These are phyloP conservation scores for Volucella bombylans DNA, from an alignment of 2,888 invertebrate species.

Conservation along the genomic window DNA sequence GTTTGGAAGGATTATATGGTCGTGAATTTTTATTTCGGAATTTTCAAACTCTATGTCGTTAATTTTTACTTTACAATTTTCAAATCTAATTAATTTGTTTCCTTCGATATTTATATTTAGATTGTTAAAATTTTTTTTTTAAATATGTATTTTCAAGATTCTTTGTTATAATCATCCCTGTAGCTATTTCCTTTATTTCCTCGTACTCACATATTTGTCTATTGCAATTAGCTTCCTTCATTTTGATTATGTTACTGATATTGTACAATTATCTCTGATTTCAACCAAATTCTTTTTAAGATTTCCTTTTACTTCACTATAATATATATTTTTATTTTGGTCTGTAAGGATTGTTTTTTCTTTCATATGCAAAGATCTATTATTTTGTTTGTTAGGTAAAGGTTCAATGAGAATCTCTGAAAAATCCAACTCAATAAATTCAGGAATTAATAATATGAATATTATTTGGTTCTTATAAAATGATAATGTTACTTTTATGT, in stretches of 20 bases:
- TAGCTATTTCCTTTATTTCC: slow-evolving; percentile 17
- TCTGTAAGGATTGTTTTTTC: slow-evolving; percentile 34
- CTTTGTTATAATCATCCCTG: slow-evolving; percentile 11
- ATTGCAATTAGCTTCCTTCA: no score
- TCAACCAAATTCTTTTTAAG: neutral
- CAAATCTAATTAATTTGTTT: no score
- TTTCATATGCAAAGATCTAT: slow-evolving; percentile 10
- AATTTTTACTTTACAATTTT: no score
- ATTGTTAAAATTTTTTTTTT: slow-evolving; percentile 14
- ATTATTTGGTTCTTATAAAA: slow-evolving; percentile 6
- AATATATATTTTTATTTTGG: slow-evolving; percentile 9
- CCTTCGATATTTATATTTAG: neutral
- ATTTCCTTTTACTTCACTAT: slow-evolving; percentile 40
- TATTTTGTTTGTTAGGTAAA: slow-evolving; percentile 40
- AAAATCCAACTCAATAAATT: slow-evolving; percentile 11
- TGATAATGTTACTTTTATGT: neutral
- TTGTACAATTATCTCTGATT: neutral
- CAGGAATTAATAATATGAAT: slow-evolving; percentile 15
- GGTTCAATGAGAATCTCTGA: slow-evolving; percentile 32
- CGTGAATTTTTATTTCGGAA: no score
- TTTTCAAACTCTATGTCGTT: no score
- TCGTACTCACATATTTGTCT: neutral
- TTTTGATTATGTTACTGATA: no score
- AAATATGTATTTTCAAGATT: neutral
- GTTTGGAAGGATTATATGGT: no score